Conservation (phyloP, 2,113 vertebrate species). For the Crotalus helleri region DNA sequence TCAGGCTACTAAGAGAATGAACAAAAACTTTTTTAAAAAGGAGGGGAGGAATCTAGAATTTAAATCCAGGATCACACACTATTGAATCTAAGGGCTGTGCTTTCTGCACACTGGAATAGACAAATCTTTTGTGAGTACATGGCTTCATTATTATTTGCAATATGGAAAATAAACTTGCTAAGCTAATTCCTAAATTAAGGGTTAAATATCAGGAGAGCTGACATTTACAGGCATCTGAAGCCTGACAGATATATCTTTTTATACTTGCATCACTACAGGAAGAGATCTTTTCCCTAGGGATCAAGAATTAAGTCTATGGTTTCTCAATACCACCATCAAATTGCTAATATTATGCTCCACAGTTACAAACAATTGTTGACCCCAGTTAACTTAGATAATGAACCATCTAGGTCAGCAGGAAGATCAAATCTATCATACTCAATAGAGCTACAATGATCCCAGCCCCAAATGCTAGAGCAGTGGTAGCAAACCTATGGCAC, state of each 20-base stretch:
- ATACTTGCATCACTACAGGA: background rate
- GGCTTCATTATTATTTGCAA: background rate
- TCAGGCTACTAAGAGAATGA: background rate
- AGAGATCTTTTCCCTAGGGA: background rate
- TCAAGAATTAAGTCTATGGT: background rate
- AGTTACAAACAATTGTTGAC: background rate
- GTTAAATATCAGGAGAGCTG: background rate
- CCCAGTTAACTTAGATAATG: background rate
- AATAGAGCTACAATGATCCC: background rate
- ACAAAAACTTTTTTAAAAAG: background rate
- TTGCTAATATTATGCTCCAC: background rate
- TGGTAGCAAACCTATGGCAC: too few species aligned
- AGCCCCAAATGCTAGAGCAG: too few species aligned
- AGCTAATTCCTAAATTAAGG: background rate
- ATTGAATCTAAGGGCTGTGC: background rate
- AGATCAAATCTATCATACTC: background rate
- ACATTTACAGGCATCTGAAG: background rate
- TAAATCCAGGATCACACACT: background rate
- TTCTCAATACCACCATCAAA: background rate
- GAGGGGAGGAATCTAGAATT: background rate
- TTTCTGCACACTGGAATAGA: background rate
- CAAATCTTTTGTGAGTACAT: background rate
- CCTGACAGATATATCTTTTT: background rate
- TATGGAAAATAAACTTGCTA: background rate
- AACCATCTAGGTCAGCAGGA: background rate